A percentile compares a stretch with the other conserved stretches of the same genome.
These are phyloP conservation scores for Rhinichthys klamathensis DNA, from an alignment of 2,113 vertebrate species.

Conservation along the genomic window DNA sequence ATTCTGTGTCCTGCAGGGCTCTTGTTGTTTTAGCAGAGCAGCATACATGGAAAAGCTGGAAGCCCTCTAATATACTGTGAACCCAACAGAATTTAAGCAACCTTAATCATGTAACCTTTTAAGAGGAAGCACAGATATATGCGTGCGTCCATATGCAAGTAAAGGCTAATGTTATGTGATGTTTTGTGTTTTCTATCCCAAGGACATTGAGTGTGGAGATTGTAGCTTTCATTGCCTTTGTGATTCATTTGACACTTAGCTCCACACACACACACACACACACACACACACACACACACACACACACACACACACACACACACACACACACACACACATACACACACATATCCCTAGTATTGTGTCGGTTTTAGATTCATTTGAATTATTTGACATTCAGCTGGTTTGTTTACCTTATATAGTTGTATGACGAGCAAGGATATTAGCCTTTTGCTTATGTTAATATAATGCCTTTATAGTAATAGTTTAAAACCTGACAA, in stretches of 20 bases:
- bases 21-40: conserved; percentile 17
- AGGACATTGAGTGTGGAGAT: conserved; percentile 43
- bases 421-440: background rate
- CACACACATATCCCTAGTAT: too few species aligned
- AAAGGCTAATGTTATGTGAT: background rate
- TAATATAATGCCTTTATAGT: conserved; percentile 3
- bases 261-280: background rate
- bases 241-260: background rate
- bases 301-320: too few species aligned
- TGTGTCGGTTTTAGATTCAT: too few species aligned
- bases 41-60: conserved; percentile 21
- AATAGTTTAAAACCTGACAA: conserved; percentile 55
- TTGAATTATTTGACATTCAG: background rate
- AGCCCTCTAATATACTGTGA: background rate
- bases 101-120: conserved; percentile 16
- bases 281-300: too few species aligned
- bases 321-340: too few species aligned
- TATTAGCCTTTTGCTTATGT: background rate
- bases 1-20: conserved; percentile 50
- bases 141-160: background rate
- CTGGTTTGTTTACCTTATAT: background rate
- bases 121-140: conserved; percentile 4
- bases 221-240: background rate
- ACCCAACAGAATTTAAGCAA: background rate
- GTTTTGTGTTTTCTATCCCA: conserved; percentile 7